Base-by-base conservation (phyloP, 2,888 invertebrate species). In the Hesperia comma region DNA sequence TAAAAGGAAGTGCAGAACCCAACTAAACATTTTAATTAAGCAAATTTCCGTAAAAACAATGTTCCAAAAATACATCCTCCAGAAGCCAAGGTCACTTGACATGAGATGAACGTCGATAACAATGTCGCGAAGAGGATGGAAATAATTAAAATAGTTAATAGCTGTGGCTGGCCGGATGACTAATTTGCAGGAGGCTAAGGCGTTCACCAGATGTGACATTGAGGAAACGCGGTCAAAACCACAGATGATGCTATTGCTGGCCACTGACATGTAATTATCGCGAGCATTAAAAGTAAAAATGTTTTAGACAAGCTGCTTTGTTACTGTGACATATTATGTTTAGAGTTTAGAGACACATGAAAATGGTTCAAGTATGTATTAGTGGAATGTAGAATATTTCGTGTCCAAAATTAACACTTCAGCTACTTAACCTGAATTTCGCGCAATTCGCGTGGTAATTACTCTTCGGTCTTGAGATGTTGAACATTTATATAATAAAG, bases 121-220 rank as follows among this genome's bases (percentile, higher is more conserved):
- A 55, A 61, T 37, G 55, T 43, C 19, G 46, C 17, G 7, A 8
- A 53, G 55, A 61, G 37, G 60, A 61, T 61, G 67, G 43, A 15
- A 49, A 67, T 67, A 56, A 61, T 61, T 67, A 67, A 51, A 67
- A 67, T 51, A 46, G 49, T 26, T 61, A 67, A 61, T 56, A 61
- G 61, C 46, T 61, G 43, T 55, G 55, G 61, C 67, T 43, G 53
- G 43, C 17, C 55, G 60, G 72, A 73, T 69, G 74, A 73, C 70
- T 74, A 71, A 74, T 75, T 73, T 72, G 71, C 75, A 76, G 80
- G 80, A 81, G 80, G 80, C 81, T 77, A 79, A 77, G 77, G 75
- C 67, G 62, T 62, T 55, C 60, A 60, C 60, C 74, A 68, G 72
- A 69, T 70, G 73, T 70, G 76, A 73, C 76, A 76, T 75, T 75